A percentile compares a stretch with the other conserved stretches of the same genome.
phyloP scores from a whole-genome alignment of 2,797 vertebrate genomes.

The Mycteria americana region DNA sequence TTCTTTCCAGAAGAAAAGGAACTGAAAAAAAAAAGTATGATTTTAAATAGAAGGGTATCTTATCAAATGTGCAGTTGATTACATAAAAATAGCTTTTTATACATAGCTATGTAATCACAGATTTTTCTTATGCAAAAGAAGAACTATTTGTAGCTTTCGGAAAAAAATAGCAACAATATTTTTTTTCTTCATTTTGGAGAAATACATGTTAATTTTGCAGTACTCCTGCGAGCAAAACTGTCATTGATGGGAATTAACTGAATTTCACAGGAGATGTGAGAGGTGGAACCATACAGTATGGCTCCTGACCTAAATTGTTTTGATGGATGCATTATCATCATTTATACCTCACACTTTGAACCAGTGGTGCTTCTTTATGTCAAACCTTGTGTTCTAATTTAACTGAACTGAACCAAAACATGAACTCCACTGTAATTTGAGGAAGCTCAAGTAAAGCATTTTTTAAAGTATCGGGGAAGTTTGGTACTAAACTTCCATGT shows the following conservation, averaged over 20 bases:
- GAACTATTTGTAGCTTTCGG: not conserved
- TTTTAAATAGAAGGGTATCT: constrained; percentile 11
- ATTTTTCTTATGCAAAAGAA: constrained; percentile 18
- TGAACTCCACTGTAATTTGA: not conserved
- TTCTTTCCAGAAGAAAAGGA: not conserved
- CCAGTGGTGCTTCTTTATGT: not conserved
- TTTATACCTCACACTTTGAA: not conserved
- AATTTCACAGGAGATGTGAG: not conserved
- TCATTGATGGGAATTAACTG: not conserved
- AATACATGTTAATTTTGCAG: not conserved
- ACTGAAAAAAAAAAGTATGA: not conserved
- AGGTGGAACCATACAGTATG: not conserved
- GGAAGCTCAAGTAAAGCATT: not conserved
- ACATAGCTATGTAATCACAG: constrained; percentile 4
- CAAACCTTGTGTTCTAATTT: not conserved
- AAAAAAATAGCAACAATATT: not conserved
- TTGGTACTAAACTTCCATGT: not conserved
- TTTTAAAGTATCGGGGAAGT: not conserved
- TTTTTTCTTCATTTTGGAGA: not conserved
- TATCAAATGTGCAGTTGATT: not conserved
- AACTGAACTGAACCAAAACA: not conserved
- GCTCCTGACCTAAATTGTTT: not conserved
- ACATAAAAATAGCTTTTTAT: constrained; percentile 48
- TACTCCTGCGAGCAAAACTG: not conserved
- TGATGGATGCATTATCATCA: not conserved